A percentile compares a stretch with the other conserved stretches of the same genome.
phyloP scores from a whole-genome alignment of 2,888 invertebrate species.

The Pachycephus smyrnensis region DNA sequence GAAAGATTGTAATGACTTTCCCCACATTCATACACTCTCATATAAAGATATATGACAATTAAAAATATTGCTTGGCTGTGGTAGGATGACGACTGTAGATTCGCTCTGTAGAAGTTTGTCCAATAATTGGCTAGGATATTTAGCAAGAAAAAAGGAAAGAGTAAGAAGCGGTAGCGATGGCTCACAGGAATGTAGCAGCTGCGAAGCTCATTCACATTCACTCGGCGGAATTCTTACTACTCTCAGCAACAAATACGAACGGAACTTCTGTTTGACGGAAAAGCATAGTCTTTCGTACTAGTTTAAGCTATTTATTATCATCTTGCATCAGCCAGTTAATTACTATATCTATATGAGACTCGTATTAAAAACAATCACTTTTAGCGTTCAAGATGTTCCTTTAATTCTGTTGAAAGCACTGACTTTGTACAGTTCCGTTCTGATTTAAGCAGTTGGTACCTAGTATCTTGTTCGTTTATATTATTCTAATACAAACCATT shows the following conservation, averaged over 20 bases:
- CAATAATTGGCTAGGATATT: slow-evolving; percentile 4
- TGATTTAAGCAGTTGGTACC: too few species aligned
- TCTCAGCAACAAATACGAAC: neutral
- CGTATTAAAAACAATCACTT: neutral
- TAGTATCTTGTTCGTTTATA: neutral
- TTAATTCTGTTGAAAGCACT: neutral
- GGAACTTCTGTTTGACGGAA: neutral
- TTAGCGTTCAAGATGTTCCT: neutral
- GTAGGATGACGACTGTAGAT: neutral
- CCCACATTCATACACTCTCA: neutral
- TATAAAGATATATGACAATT: neutral
- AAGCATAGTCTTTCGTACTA: neutral
- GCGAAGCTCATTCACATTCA: slow-evolving; percentile 64
- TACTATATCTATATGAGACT: neutral
- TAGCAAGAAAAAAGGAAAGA: slow-evolving; percentile 36
- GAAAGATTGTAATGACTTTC: neutral
- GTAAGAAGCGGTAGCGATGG: slow-evolving; percentile 53
- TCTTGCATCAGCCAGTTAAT: neutral
- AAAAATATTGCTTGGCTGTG: neutral
- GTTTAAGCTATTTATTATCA: neutral
- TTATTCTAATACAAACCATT: neutral
- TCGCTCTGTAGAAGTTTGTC: neutral
- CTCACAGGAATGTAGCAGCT: slow-evolving; percentile 63
- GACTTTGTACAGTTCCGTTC: too few species aligned
- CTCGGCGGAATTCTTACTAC: slow-evolving; percentile 60